Evolutionary conservation across 2,888 invertebrate species (phyloP).

Genomic region (Lycophotia porphyrea): DNA sequence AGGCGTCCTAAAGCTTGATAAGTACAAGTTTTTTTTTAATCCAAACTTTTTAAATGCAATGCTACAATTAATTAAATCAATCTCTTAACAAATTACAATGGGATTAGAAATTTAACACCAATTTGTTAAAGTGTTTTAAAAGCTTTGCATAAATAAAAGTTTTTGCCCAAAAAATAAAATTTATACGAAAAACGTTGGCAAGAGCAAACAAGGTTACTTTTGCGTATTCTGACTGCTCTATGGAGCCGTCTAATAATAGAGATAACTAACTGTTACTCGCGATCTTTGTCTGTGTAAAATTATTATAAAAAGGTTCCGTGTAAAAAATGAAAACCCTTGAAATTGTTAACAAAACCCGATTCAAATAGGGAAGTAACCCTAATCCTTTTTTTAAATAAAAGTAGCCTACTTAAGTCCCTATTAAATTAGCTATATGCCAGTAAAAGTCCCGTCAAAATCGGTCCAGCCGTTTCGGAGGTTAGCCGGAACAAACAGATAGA

Average conservation of each 20-base stretch:
- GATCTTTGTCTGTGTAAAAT: too few species aligned
- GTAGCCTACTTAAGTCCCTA: too few species aligned
- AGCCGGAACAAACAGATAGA: too few species aligned
- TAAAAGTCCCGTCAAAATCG: too few species aligned
- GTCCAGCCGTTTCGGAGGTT: too few species aligned
- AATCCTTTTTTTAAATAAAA: too few species aligned
- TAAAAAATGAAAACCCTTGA: too few species aligned
- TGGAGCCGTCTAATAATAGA: not conserved
- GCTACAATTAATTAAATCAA: constrained; percentile 25
- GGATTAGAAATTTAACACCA: constrained; percentile 21
- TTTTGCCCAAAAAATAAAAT: not conserved
- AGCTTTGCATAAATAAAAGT: constrained; percentile 14
- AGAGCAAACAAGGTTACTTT: constrained; percentile 9
- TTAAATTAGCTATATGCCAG: too few species aligned
- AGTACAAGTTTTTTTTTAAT: not conserved
- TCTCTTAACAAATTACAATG: constrained; percentile 22
- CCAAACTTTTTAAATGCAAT: not conserved
- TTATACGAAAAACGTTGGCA: not conserved
- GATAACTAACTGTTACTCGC: too few species aligned
- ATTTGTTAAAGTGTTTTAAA: constrained; percentile 21
- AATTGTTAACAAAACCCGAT: too few species aligned
- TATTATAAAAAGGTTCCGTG: too few species aligned
- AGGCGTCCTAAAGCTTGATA: not conserved
- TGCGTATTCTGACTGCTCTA: not conserved
- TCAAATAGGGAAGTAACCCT: too few species aligned